Percentiles rank a stretch among this genome's conserved stretches.
Evolutionary conservation across 2,797 vertebrate species (phyloP).

Genomic region (Characodon lateralis): DNA sequence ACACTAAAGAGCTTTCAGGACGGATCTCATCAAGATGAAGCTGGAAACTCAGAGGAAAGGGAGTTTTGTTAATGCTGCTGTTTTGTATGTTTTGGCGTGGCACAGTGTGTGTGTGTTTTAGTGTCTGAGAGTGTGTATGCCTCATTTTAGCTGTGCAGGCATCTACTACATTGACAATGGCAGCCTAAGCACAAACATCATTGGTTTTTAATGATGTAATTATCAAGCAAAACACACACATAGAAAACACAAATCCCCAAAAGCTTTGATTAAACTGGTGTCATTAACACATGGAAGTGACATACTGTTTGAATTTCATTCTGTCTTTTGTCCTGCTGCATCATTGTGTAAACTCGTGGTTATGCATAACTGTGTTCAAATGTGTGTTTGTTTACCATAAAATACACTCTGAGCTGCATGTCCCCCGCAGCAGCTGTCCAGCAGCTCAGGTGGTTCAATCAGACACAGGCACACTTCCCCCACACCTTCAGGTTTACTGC

Average conservation of each 20-base stretch:
- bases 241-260: conserved; percentile 13
- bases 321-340: conserved; percentile 18
- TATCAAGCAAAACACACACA: conserved; percentile 49
- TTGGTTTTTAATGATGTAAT: conserved; percentile 73
- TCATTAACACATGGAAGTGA: conserved; percentile 53
- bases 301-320: conserved; percentile 33
- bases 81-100: conserved; percentile 62
- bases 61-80: conserved; percentile 51
- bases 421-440: conserved; percentile 71
- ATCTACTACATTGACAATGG: conserved; percentile 56
- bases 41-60: conserved; percentile 41
- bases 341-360: conserved; percentile 34
- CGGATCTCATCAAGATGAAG: conserved; percentile 40
- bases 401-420: conserved; percentile 44
- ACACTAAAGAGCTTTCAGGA: conserved; percentile 59
- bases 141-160: conserved; percentile 68
- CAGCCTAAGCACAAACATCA: conserved; percentile 72
- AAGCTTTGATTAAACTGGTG: conserved; percentile 40
- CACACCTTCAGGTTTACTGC: conserved; percentile 70
- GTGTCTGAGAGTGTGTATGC: conserved; percentile 25
- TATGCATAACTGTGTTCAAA: conserved; percentile 26
- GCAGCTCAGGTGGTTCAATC: conserved; percentile 66
- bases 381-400: conserved; percentile 1
- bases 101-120: conserved; percentile 28
- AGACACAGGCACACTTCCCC: conserved; percentile 24